Evolutionary conservation across 2,888 invertebrate species (phyloP).

Genomic region (Euzetes globulus): DNA sequence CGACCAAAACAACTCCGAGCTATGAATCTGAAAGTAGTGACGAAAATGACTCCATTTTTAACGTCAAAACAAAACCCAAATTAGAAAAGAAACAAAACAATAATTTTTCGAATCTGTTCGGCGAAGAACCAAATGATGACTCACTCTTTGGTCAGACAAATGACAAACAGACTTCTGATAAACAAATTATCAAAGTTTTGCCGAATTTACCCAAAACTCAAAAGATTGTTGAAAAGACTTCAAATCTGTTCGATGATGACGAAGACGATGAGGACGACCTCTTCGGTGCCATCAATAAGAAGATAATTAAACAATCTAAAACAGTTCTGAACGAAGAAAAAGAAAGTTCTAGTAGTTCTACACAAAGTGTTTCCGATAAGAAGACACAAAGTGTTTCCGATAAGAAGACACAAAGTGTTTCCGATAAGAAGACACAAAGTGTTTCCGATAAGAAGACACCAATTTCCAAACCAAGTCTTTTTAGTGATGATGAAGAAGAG

Average conservation of each 20-base stretch:
- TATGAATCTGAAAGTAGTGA: background rate
- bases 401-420: background rate
- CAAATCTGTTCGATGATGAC: background rate
- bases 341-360: background rate
- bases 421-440: background rate
- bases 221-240: background rate
- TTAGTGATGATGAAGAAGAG: slow-evolving; percentile 31
- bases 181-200: background rate
- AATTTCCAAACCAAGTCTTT: background rate
- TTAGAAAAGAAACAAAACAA: background rate
- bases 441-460: background rate
- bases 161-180: background rate
- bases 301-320: background rate
- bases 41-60: background rate
- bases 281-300: background rate
- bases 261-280: slow-evolving; percentile 15
- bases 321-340: background rate
- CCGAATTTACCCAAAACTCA: background rate
- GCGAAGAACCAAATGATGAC: background rate
- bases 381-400: background rate
- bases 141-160: background rate
- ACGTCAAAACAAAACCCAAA: background rate
- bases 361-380: background rate
- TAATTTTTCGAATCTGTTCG: background rate
- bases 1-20: background rate